A percentile compares a stretch with the other conserved stretches of the same genome.
Conservation (phyloP, 2,113 vertebrate genomes). For the Deroptyus accipitrinus region DNA sequence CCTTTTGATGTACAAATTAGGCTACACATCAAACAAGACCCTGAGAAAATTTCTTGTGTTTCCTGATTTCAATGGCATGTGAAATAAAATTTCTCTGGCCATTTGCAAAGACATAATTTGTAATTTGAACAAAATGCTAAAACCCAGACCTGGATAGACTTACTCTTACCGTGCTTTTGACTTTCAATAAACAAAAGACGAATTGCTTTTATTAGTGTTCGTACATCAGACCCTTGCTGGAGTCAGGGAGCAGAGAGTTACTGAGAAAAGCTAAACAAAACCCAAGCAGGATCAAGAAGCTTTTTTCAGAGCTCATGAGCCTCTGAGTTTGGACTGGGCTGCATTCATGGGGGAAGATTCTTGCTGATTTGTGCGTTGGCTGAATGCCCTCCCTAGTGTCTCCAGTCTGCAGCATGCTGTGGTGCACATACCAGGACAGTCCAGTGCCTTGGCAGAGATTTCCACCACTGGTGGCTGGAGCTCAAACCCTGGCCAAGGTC, state of each 20-base stretch:
- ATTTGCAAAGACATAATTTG: neutral
- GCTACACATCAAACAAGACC: slow-evolving; percentile 2
- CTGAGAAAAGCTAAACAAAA: neutral
- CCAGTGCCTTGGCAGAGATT: neutral
- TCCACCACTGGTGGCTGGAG: neutral
- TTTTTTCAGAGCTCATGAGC: neutral
- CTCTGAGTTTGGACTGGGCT: neutral
- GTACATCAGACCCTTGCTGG: neutral
- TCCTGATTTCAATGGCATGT: neutral
- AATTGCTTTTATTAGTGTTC: neutral
- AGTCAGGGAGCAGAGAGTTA: neutral
- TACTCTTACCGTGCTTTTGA: neutral
- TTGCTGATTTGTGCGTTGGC: neutral
- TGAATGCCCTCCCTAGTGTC: neutral
- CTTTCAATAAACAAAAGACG: neutral
- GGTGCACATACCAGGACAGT: neutral
- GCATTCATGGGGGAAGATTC: neutral
- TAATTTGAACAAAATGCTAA: neutral
- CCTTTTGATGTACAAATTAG: slow-evolving; percentile 6
- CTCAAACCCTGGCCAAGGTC: neutral
- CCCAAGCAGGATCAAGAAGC: neutral
- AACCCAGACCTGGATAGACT: neutral
- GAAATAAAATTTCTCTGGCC: slow-evolving; percentile 16
- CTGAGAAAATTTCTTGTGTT: neutral
- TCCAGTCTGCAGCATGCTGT: neutral